Evolutionary conservation across 2,797 vertebrate species (phyloP).

Genomic region (Prionace glauca): DNA sequence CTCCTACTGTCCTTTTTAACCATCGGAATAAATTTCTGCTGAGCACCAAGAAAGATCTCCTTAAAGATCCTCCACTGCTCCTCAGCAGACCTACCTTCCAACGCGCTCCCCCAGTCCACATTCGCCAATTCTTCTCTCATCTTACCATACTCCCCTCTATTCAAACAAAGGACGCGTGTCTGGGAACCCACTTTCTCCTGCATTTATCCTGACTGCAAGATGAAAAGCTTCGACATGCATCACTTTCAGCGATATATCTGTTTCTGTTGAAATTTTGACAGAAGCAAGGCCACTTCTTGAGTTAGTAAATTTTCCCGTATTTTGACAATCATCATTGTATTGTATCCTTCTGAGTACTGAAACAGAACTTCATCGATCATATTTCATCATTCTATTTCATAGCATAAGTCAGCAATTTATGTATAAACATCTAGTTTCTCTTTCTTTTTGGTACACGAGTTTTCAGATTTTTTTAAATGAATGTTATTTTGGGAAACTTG

Average conservation of each 20-base stretch:
- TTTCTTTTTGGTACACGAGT: too few species aligned
- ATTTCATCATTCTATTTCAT: background rate
- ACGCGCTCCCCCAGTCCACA: too few species aligned
- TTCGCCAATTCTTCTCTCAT: too few species aligned
- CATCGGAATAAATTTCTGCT: too few species aligned
- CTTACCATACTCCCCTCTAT: too few species aligned
- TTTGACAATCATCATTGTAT: background rate
- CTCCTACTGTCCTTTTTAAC: too few species aligned
- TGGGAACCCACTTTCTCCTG: too few species aligned
- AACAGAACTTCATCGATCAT: background rate
- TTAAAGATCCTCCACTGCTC: too few species aligned
- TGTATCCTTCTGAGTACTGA: background rate
- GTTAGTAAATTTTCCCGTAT: background rate
- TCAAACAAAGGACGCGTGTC: too few species aligned
- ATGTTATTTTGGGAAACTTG: background rate
- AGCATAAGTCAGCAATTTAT: background rate
- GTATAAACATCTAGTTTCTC: background rate
- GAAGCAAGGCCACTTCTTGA: background rate
- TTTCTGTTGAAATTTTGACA: background rate
- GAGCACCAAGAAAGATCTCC: too few species aligned
- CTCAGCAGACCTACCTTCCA: too few species aligned
- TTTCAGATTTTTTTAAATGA: too few species aligned
- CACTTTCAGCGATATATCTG: background rate
- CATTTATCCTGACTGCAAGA: background rate
- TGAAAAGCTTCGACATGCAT: background rate